Conservation (phyloP, 2,888 invertebrate genomes). For the Linyphia triangularis region DNA sequence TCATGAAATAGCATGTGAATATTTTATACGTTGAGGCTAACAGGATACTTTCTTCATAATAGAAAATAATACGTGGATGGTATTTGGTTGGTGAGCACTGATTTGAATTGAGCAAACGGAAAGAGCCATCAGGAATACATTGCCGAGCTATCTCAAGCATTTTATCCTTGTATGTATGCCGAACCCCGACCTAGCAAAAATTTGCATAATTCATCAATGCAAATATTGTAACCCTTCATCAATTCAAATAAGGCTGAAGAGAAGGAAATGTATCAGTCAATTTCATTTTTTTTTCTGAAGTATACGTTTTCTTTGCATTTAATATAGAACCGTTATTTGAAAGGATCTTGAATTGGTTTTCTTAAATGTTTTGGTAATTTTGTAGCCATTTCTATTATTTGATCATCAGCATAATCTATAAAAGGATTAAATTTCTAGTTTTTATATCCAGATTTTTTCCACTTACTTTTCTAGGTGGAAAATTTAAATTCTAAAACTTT, state of each 20-base stretch:
- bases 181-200: neutral
- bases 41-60: slow-evolving; percentile 14
- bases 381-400: too few species aligned
- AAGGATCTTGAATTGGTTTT: neutral
- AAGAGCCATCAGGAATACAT: slow-evolving; percentile 32
- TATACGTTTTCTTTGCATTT: neutral
- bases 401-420: too few species aligned
- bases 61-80: slow-evolving; percentile 22
- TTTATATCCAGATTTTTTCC: too few species aligned
- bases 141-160: neutral
- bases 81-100: slow-evolving; percentile 13
- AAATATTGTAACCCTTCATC: slow-evolving; percentile 43
- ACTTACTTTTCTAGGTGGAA: too few species aligned
- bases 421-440: too few species aligned
- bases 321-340: neutral
- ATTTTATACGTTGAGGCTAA: slow-evolving; percentile 11
- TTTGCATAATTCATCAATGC: slow-evolving; percentile 54
- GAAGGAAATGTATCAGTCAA: neutral
- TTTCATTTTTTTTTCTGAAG: slow-evolving; percentile 7
- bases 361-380: too few species aligned
- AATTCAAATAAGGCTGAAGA: slow-evolving; percentile 39
- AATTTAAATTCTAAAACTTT: too few species aligned
- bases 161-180: slow-evolving; percentile 30
- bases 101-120: slow-evolving; percentile 37
- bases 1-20: slow-evolving; percentile 23